A percentile compares a stretch with the other conserved stretches of the same genome.
Evolutionary conservation across 2,888 invertebrate species (phyloP).

Genomic region (Bhutanitis thaidina): DNA sequence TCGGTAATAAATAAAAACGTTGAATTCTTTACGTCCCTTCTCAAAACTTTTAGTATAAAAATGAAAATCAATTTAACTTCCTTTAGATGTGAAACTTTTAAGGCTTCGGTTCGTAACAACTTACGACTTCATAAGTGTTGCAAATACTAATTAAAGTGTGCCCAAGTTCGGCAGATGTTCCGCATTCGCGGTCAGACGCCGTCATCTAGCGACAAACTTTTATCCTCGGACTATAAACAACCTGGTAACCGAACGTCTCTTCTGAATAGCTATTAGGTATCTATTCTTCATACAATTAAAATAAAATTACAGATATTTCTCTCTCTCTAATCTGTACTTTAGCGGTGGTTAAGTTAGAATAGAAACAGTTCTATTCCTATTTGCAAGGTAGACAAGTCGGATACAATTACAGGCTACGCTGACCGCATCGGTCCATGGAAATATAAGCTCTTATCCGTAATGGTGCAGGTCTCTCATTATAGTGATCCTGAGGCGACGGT

Average conservation of each 20-base stretch:
- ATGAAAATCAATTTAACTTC: conserved; percentile 31
- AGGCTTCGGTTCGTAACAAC: conserved; percentile 31
- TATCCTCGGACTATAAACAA: conserved; percentile 31
- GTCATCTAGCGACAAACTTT: conserved; percentile 48
- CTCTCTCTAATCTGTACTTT: conserved; percentile 14
- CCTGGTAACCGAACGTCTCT: conserved; percentile 21
- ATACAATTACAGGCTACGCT: conserved; percentile 69
- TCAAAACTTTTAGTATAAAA: conserved; percentile 34
- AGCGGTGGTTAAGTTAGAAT: conserved; percentile 31
- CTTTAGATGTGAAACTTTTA: conserved; percentile 21
- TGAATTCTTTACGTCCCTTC: conserved; percentile 38
- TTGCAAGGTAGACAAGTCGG: conserved; percentile 46
- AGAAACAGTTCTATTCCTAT: conserved; percentile 40
- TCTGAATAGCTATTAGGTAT: conserved; percentile 26
- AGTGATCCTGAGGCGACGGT: conserved; percentile 47
- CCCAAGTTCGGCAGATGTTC: conserved; percentile 49
- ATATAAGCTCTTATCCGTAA: conserved; percentile 63
- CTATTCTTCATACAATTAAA: conserved; percentile 9
- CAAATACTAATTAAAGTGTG: conserved; percentile 63
- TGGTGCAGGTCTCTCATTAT: conserved; percentile 65
- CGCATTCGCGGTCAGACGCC: conserved; percentile 39
- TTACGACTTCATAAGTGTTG: conserved; percentile 40
- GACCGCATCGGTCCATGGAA: conserved; percentile 46
- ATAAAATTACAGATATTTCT: conserved; percentile 4
- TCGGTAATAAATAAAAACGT: conserved; percentile 21